Percentiles rank a stretch among this genome's conserved stretches.
Evolutionary conservation across 2,797 vertebrate species (phyloP).

Genomic region (Neosilurus hyrtlii): DNA sequence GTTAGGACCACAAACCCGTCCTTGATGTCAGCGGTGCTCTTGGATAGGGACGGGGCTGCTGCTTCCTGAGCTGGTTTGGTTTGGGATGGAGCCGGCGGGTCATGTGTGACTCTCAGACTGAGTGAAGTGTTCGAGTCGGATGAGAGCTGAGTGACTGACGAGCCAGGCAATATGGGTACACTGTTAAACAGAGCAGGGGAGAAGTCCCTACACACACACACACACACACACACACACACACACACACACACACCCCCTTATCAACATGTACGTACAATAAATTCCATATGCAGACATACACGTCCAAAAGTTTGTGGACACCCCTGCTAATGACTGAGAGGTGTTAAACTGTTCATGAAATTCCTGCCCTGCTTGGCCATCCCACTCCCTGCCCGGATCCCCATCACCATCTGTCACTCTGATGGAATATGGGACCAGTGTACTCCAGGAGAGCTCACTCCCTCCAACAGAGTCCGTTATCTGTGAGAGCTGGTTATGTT

Average conservation of each 20-base stretch:
- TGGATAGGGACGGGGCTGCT: conserved; percentile 55
- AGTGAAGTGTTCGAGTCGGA: conserved; percentile 85
- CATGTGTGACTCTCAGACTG: conserved; percentile 77
- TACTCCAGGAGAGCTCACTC: too few species aligned
- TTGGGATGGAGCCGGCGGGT: conserved; percentile 72
- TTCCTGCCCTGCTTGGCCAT: background rate
- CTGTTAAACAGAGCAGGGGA: conserved; percentile 98
- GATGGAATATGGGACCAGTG: too few species aligned
- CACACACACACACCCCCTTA: background rate
- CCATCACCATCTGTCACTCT: too few species aligned
- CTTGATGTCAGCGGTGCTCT: conserved; percentile 82
- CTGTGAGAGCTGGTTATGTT: too few species aligned
- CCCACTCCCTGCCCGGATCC: background rate
- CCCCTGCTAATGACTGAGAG: background rate
- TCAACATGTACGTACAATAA: background rate
- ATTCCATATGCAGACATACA: background rate
- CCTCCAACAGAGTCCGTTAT: too few species aligned
- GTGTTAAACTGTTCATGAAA: background rate
- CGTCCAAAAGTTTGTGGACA: background rate
- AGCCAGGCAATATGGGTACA: conserved; percentile 89
- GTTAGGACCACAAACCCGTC: conserved; percentile 70
- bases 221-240: conserved; percentile 17
- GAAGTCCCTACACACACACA: conserved; percentile 82
- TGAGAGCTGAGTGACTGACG: conserved; percentile 89
- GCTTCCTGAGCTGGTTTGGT: conserved; percentile 24